Percentiles rank a stretch among this genome's conserved stretches.
Conservation (phyloP, 2,888 invertebrate genomes). For the Mimumesa dahlbomi region DNA sequence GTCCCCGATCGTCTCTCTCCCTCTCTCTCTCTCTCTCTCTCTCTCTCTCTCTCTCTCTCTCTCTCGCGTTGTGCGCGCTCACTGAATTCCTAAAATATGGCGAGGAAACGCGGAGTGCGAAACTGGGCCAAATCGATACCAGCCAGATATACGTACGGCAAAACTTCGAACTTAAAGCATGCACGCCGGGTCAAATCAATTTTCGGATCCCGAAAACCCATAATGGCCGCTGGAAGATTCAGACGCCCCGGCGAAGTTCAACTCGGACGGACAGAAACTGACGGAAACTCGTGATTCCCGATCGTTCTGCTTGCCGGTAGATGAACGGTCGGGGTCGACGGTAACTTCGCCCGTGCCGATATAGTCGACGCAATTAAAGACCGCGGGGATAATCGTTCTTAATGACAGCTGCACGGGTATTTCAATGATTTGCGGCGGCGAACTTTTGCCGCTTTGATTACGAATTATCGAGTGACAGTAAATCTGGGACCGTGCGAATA, state of each 20-base stretch:
- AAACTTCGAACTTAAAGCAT: conserved; percentile 50
- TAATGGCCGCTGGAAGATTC: conserved; percentile 41
- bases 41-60: conserved; percentile 11
- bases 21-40: neutral
- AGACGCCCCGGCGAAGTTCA: neutral
- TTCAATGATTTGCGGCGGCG: too few species aligned
- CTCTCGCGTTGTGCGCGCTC: conserved; percentile 10
- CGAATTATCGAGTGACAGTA: too few species aligned
- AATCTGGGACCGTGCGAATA: too few species aligned
- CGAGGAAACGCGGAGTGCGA: conserved; percentile 36
- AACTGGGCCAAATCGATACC: conserved; percentile 61
- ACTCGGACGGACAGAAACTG: neutral
- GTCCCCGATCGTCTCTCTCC: neutral
- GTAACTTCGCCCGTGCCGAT: too few species aligned
- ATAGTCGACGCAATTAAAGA: neutral
- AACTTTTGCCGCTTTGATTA: too few species aligned
- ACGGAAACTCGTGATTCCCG: conserved; percentile 9
- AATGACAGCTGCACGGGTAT: neutral
- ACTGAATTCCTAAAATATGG: conserved; percentile 55
- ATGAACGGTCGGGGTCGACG: neutral
- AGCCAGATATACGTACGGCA: conserved; percentile 43
- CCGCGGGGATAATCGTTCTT: neutral
- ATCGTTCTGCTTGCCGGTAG: conserved; percentile 7
- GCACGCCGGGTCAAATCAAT: conserved; percentile 56
- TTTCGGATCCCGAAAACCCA: conserved; percentile 51